These are phyloP conservation scores for Petrolisthes cinctipes DNA, from an alignment of 2,888 invertebrate species.

Conservation along the genomic window DNA sequence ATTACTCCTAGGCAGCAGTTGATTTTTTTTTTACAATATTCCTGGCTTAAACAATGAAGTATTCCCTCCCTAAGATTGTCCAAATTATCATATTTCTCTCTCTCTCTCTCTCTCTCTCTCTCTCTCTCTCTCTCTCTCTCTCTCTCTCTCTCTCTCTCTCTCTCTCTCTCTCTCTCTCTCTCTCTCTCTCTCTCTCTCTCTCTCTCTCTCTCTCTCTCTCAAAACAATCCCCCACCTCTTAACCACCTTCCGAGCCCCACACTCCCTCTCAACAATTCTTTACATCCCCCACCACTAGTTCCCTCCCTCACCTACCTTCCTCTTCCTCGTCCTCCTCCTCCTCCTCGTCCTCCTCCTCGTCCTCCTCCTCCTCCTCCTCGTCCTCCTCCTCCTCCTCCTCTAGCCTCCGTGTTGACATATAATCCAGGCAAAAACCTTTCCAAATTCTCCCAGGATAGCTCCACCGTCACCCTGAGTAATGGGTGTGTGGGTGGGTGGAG, in stretches of 20 bases:
- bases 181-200: conserved; percentile 13
- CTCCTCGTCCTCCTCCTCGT: not conserved
- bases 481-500: too few relatives aligned
- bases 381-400: not conserved
- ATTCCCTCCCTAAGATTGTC: not conserved
- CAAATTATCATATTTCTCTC: not conserved
- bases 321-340: not conserved
- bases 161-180: conserved; percentile 10
- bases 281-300: not conserved
- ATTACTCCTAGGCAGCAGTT: not conserved
- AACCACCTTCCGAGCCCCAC: not conserved
- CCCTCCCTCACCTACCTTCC: not conserved
- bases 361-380: not conserved
- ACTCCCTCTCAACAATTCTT: not conserved
- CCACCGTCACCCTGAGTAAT: too few relatives aligned
- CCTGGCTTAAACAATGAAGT: not conserved
- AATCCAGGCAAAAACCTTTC: too few relatives aligned
- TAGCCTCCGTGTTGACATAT: not conserved
- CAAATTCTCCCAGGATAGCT: too few relatives aligned
- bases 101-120: not conserved
- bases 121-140: not conserved
- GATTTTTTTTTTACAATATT: not conserved
- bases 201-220: too few relatives aligned
- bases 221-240: too few relatives aligned
- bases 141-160: not conserved